Conservation (phyloP, 2,888 invertebrate genomes). For the Meta bourneti region DNA sequence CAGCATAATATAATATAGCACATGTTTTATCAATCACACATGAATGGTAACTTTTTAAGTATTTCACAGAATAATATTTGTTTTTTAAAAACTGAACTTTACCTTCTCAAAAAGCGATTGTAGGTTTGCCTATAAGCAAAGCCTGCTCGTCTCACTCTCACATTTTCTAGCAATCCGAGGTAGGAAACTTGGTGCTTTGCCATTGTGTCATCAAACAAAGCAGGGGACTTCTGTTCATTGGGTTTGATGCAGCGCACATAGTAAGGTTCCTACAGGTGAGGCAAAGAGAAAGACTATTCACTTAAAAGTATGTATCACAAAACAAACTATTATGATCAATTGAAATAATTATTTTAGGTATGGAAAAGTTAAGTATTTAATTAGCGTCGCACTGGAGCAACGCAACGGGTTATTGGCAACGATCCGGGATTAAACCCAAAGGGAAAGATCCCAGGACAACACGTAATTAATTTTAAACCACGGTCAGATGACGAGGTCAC, state of each 20-base stretch:
- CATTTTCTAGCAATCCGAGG: slow-evolving; percentile 96
- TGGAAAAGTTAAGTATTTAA: neutral
- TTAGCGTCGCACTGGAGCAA: too few species aligned
- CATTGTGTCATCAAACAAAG: slow-evolving; percentile 91
- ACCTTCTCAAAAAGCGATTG: slow-evolving; percentile 93
- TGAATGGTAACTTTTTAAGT: too few species aligned
- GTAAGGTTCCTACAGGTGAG: slow-evolving; percentile 88
- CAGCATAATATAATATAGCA: too few species aligned
- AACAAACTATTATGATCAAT: neutral
- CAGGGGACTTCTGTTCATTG: slow-evolving; percentile 94
- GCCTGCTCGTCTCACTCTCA: slow-evolving; percentile 96
- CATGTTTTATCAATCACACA: too few species aligned
- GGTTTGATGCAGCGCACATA: slow-evolving; percentile 99
- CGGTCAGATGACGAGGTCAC: too few species aligned
- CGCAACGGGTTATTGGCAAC: too few species aligned
- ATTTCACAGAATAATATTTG: too few species aligned
- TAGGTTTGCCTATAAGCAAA: slow-evolving; percentile 98
- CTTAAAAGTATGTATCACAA: neutral
- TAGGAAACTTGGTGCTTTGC: slow-evolving; percentile 85
- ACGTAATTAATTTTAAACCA: too few species aligned
- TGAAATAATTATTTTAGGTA: neutral
- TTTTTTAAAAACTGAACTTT: slow-evolving; percentile 49
- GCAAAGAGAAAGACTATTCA: neutral
- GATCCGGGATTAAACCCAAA: too few species aligned
- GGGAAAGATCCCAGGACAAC: too few species aligned